Conservation (phyloP, 2,888 invertebrate species). For the Strigamia transsilvanica region DNA sequence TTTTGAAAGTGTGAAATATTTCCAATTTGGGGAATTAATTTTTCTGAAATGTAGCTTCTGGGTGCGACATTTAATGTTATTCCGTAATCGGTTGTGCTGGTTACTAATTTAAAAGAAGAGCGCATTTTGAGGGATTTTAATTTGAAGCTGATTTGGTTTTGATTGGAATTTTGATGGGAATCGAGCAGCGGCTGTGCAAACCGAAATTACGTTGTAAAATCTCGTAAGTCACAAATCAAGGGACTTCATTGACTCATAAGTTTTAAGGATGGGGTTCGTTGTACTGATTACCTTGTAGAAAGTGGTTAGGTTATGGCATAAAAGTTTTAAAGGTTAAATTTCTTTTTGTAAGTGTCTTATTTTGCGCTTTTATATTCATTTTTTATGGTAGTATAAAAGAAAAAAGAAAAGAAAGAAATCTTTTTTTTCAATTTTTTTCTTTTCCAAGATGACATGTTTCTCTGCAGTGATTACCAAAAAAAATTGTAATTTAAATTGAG, state of each 20-base stretch:
- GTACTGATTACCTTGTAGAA: not conserved
- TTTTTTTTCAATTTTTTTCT: too few relatives aligned
- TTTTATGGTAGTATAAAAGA: too few relatives aligned
- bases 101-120: not conserved
- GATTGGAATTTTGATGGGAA: constrained; percentile 43
- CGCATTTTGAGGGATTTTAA: constrained; percentile 34
- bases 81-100: not conserved
- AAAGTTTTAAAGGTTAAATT: too few relatives aligned
- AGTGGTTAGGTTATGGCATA: not conserved
- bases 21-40: not conserved
- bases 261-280: not conserved
- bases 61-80: not conserved
- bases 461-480: too few relatives aligned
- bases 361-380: too few relatives aligned
- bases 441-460: too few relatives aligned
- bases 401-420: too few relatives aligned
- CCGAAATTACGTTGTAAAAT: constrained; percentile 33
- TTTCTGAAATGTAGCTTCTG: not conserved
- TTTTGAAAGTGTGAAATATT: constrained; percentile 3
- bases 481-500: too few relatives aligned
- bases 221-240: constrained; percentile 4
- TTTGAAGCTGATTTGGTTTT: constrained; percentile 42
- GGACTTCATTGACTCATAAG: not conserved
- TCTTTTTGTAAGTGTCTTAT: too few relatives aligned
- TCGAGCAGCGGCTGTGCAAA: constrained; percentile 36